These are phyloP conservation scores for Phalangium opilio DNA, from an alignment of 2,888 invertebrate genomes.

Conservation along the genomic window DNA sequence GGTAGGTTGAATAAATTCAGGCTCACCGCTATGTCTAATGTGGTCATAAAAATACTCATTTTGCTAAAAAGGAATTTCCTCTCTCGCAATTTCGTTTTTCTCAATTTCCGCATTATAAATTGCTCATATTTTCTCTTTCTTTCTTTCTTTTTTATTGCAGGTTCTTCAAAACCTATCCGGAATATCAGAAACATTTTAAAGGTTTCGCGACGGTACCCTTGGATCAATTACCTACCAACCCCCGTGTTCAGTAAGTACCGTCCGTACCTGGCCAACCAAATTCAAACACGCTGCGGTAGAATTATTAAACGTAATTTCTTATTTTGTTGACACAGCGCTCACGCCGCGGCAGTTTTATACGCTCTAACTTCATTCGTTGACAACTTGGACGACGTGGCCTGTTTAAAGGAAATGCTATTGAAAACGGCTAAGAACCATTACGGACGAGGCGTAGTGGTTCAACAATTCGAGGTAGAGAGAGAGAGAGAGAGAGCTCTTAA, in stretches of 20 bases:
- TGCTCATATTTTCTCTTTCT: neutral
- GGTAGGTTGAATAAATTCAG: too few species aligned
- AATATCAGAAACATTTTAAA: constrained; percentile 35
- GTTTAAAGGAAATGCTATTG: constrained; percentile 35
- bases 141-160: constrained; percentile 26
- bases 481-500: too few species aligned
- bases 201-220: constrained; percentile 36
- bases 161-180: constrained; percentile 37
- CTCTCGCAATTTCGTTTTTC: too few species aligned
- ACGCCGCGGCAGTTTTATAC: constrained; percentile 37
- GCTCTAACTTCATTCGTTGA: constrained; percentile 37
- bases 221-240: constrained; percentile 28
- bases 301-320: neutral
- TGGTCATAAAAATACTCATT: too few species aligned
- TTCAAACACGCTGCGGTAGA: constrained; percentile 31
- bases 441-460: constrained; percentile 5
- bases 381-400: constrained; percentile 36
- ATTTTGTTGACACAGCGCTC: constrained; percentile 27
- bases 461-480: constrained; percentile 17
- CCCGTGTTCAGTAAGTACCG: too few species aligned
- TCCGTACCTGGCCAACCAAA: too few species aligned
- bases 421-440: constrained; percentile 36
- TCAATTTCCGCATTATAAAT: too few species aligned
- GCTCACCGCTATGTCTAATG: too few species aligned
- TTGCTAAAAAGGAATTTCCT: too few species aligned